A percentile compares a stretch with the other conserved stretches of the same genome.
These are phyloP conservation scores for Temnothorax longispinosus DNA, from an alignment of 1,140 invertebrate genomes.

Conservation along the genomic window DNA sequence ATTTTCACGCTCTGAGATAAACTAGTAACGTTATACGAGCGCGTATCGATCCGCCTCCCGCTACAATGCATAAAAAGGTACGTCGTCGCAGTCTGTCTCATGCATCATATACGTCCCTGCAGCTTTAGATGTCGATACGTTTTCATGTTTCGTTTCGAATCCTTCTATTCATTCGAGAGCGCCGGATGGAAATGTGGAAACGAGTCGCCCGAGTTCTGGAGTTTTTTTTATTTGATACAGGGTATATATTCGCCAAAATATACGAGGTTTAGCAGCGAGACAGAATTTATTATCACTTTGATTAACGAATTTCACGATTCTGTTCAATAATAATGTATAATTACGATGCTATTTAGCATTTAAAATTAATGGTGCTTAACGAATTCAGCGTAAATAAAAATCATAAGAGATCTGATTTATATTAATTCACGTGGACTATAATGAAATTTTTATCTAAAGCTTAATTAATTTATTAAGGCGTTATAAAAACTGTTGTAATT, in stretches of 20 bases:
- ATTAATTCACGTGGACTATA: not conserved
- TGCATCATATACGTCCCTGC: conserved; percentile 58
- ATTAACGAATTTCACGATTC: not conserved
- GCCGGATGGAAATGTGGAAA: conserved; percentile 49
- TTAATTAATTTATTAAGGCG: not conserved
- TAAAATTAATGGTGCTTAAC: not conserved
- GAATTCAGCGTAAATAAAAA: not conserved
- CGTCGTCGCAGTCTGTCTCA: conserved; percentile 60
- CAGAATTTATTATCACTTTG: not conserved
- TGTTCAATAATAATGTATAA: not conserved
- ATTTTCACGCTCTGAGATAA: conserved; percentile 57
- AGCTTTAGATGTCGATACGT: conserved; percentile 62
- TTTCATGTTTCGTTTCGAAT: conserved; percentile 63
- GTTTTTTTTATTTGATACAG: conserved; percentile 32
- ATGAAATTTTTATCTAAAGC: not conserved
- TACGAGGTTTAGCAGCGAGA: not conserved
- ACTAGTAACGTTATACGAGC: conserved; percentile 49
- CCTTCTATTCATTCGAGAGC: conserved; percentile 57
- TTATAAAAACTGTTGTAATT: not conserved
- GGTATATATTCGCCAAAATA: conserved; percentile 18
- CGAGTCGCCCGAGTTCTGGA: conserved; percentile 18
- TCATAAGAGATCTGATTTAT: not conserved
- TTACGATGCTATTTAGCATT: conserved; percentile 10
- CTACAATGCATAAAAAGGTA: conserved; percentile 62
- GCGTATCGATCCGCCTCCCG: conserved; percentile 55